These are phyloP conservation scores for Teinopalpus imperialis DNA, from an alignment of 2,888 invertebrate genomes.

Conservation along the genomic window DNA sequence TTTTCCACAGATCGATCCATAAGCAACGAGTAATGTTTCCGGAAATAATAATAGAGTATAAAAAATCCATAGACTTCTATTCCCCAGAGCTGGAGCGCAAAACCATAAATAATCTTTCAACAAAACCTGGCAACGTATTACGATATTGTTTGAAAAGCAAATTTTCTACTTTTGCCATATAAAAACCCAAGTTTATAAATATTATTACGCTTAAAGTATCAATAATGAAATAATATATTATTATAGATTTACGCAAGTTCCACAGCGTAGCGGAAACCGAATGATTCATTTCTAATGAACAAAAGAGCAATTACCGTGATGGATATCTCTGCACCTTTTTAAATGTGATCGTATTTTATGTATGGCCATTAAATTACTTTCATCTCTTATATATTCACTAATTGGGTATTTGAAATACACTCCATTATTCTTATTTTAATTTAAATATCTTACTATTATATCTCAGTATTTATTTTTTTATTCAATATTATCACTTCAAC, in stretches of 20 bases:
- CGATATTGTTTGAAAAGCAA: no score
- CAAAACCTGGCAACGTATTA: no score
- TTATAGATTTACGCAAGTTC: slow-evolving; percentile 11
- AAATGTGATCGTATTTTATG: slow-evolving; percentile 11
- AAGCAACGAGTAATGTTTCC: slow-evolving; percentile 3
- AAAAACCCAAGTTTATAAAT: no score
- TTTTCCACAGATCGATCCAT: slow-evolving; percentile 7
- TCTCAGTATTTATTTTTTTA: no score
- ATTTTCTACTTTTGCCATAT: no score
- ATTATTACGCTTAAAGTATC: no score
- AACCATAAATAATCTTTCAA: slow-evolving; percentile 10
- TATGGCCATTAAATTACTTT: slow-evolving; percentile 22
- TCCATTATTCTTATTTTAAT: slow-evolving; percentile 7
- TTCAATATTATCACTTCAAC: no score
- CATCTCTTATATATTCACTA: slow-evolving; percentile 6
- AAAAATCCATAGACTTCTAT: slow-evolving; percentile 5
- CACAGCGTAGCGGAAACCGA: neutral
- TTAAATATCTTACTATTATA: neutral
- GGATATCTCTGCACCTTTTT: slow-evolving; percentile 21
- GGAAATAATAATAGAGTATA: slow-evolving; percentile 12
- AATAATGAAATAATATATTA: neutral
- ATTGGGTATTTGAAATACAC: slow-evolving; percentile 11
- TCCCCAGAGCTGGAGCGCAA: slow-evolving; percentile 7
- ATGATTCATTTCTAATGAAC: slow-evolving; percentile 22
- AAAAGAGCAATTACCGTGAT: slow-evolving; percentile 25